phyloP scores from a whole-genome alignment of 1,140 invertebrate species.

The Brachionus calyciflorus region DNA sequence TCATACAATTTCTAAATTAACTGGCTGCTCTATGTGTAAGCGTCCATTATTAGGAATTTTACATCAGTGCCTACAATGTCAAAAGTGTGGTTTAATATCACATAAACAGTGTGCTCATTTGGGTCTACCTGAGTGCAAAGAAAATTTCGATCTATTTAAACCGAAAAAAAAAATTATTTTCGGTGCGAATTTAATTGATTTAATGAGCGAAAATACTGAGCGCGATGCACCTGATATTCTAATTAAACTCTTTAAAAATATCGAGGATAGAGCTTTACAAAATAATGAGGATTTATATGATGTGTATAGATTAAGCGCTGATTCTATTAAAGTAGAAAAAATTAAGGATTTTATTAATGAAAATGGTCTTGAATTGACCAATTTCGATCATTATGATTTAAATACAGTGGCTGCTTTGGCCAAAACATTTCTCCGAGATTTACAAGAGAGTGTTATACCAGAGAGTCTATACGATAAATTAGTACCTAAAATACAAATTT shows the following conservation, averaged over 20 bases:
- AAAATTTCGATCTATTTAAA: not conserved
- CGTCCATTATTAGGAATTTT: conserved; percentile 27
- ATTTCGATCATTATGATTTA: conserved; percentile 30
- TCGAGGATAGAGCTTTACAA: conserved; percentile 20
- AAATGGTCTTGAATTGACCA: conserved; percentile 20
- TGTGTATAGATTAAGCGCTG: conserved; percentile 26
- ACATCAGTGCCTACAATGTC: conserved; percentile 40
- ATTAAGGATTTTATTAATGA: conserved; percentile 24
- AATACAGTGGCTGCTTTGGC: conserved; percentile 34
- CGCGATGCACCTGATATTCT: not conserved
- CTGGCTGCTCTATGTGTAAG: conserved; percentile 24
- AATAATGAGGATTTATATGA: conserved; percentile 44
- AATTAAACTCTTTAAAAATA: not conserved
- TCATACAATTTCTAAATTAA: not conserved
- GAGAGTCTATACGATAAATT: conserved; percentile 30
- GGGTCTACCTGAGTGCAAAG: conserved; percentile 1
- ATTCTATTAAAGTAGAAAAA: not conserved
- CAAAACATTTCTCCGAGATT: conserved; percentile 26
- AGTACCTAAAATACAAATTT: not conserved
- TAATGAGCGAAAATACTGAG: not conserved
- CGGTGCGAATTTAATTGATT: conserved; percentile 16
- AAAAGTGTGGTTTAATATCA: conserved; percentile 29
- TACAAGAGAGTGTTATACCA: conserved; percentile 23
- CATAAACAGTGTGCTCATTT: conserved; percentile 30
- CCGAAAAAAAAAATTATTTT: conserved; percentile 1